Percentiles rank a stretch among this genome's conserved stretches.
Evolutionary conservation across 2,888 invertebrate species (phyloP).

Genomic region (Morpho deidamia): DNA sequence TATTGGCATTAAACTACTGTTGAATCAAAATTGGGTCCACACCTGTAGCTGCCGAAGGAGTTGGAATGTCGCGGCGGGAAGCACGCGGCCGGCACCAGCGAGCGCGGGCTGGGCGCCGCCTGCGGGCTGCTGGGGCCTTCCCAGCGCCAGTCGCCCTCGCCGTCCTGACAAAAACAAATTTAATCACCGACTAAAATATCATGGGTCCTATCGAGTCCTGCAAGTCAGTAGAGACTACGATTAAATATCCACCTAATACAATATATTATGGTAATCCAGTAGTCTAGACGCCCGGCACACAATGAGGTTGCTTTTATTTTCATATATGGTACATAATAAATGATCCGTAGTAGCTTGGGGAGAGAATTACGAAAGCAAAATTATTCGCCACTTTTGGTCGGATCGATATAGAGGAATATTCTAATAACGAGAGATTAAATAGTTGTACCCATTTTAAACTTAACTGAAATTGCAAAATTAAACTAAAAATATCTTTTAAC

Average conservation of each 20-base stretch:
- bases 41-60: constrained; percentile 61
- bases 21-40: neutral
- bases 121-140: constrained; percentile 61
- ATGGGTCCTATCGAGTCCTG: too few species aligned
- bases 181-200: neutral
- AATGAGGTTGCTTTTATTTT: neutral
- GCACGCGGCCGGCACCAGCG: constrained; percentile 57
- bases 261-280: constrained; percentile 15
- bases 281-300: constrained; percentile 13
- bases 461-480: neutral
- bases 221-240: neutral
- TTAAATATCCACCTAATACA: neutral
- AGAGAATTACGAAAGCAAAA: too few species aligned
- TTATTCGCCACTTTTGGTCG: too few species aligned
- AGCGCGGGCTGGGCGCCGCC: constrained; percentile 58
- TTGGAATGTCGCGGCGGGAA: constrained; percentile 58
- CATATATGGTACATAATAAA: too few species aligned
- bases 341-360: too few species aligned
- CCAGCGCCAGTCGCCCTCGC: constrained; percentile 51
- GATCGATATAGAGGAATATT: too few species aligned
- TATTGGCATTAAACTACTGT: too few species aligned
- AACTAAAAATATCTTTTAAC: neutral
- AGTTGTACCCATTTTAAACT: too few species aligned
- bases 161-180: constrained; percentile 21
- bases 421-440: too few species aligned